Conservation (phyloP, 2,888 invertebrate species). For the Melieria omissa region DNA sequence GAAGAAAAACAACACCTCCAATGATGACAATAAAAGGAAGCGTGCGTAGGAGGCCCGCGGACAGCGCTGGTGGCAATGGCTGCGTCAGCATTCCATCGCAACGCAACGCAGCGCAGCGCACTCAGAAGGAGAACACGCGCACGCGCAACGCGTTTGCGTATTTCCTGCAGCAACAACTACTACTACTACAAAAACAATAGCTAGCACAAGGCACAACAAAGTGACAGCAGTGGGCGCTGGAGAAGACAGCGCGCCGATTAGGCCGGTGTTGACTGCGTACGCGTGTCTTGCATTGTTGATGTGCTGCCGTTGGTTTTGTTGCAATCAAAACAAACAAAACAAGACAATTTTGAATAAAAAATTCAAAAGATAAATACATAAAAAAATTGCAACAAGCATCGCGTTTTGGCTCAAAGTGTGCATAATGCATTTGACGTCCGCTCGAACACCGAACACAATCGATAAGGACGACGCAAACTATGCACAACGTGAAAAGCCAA, state of each 20-base stretch:
- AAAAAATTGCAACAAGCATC: too few relatives aligned
- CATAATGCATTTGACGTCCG: neutral
- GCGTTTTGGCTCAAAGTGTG: neutral
- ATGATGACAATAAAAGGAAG: neutral
- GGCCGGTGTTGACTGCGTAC: conserved; percentile 34
- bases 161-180: neutral
- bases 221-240: neutral
- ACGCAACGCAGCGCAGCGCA: neutral
- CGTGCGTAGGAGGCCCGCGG: neutral
- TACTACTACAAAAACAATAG: neutral
- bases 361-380: too few relatives aligned
- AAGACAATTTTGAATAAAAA: too few relatives aligned
- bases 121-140: neutral
- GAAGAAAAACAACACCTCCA: too few relatives aligned
- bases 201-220: neutral
- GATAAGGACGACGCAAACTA: neutral
- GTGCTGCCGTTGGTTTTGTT: conserved; percentile 24
- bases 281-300: conserved; percentile 41
- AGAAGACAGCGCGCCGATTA: neutral
- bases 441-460: conserved; percentile 28
- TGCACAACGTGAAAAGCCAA: neutral
- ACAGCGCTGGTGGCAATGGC: neutral
- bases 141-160: neutral
- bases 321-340: neutral
- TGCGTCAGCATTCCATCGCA: neutral